Evolutionary conservation across 2,797 vertebrate species (phyloP).

Genomic region (Enteromius paludinosus): DNA sequence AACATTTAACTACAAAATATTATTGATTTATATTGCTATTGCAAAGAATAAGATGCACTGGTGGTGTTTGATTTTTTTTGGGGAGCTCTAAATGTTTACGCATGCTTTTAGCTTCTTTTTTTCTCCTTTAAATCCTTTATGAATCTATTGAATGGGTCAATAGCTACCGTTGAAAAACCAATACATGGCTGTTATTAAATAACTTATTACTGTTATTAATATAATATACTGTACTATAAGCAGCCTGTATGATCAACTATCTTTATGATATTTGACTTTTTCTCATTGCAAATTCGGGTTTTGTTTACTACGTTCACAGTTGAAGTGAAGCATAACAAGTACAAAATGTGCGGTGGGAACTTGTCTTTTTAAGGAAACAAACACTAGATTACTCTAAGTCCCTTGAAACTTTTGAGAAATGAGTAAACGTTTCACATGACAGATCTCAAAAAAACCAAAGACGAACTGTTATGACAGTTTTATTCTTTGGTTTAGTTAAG

Average conservation of each 20-base stretch:
- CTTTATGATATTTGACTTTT: neutral
- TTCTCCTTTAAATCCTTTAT: neutral
- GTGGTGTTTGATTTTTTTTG: neutral
- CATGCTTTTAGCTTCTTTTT: neutral
- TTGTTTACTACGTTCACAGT: neutral
- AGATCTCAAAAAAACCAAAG: slow-evolving; percentile 4
- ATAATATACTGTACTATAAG: neutral
- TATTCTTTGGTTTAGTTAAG: neutral
- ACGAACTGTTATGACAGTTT: neutral
- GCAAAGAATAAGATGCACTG: neutral
- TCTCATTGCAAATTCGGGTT: neutral
- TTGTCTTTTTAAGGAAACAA: slow-evolving; percentile 8
- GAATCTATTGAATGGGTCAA: too few species aligned
- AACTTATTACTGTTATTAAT: too few species aligned
- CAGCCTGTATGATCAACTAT: neutral
- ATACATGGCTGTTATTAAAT: neutral
- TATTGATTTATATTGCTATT: neutral
- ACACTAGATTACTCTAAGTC: slow-evolving; percentile 33
- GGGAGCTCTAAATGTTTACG: neutral
- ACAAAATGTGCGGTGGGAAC: neutral
- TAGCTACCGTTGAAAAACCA: neutral
- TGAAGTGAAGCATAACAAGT: neutral
- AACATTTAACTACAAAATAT: neutral
- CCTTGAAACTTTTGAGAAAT: slow-evolving; percentile 19
- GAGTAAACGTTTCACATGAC: slow-evolving; percentile 31